Base-by-base conservation (phyloP, 2,888 invertebrate genomes). In the Drosophila melanosoma region DNA sequence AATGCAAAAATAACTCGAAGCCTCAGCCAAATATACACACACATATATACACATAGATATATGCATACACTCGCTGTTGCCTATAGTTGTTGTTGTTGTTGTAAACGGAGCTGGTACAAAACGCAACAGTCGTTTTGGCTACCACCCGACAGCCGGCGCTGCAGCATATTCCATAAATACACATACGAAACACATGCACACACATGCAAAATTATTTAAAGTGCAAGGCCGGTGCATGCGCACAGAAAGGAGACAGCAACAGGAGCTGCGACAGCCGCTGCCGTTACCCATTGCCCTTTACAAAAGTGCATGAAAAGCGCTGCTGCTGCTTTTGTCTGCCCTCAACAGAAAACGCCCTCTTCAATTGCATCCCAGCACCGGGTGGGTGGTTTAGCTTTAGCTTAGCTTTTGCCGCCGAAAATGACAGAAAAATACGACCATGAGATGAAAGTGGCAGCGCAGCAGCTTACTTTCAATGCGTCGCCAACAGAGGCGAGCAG, bases 181-280 rank as follows among this genome's bases (percentile, higher is more conserved):
- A 42, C 35, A 58, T 36, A 56, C 33, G 52, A 45, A 45, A 51
- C 38, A 26, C 20, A 40, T 64, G 20, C 20, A 64, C n/a, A 40
- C 23, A 59, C 54, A 59, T 52, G 38, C 58, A 69, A 58, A 61
- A 54, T 51, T 76, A 72, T 76, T 79, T 51, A 81, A 79, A 81
- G 81, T 73, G 79, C 81, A 79, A 80, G 79, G 79, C 77, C 81
- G 79, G 89, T 85, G 85, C 85, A 85, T 85, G 85, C 89, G 85
- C 85, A 85, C 74, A 84, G 73, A 79, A 74, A 84, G 82, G 79
- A 89, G 89, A 87, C 65, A 81, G 84, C 89, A 71, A 81, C 79
- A 84, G 84, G 74, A 83, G 81, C 75, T 67, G 69, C 49, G 17
- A 58, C 20, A 23, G 45, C 40, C 53, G 59, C 57, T 56, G 82